Evolutionary conservation across 1,140 invertebrate species (phyloP).

Genomic region (Bombus pascuorum): DNA sequence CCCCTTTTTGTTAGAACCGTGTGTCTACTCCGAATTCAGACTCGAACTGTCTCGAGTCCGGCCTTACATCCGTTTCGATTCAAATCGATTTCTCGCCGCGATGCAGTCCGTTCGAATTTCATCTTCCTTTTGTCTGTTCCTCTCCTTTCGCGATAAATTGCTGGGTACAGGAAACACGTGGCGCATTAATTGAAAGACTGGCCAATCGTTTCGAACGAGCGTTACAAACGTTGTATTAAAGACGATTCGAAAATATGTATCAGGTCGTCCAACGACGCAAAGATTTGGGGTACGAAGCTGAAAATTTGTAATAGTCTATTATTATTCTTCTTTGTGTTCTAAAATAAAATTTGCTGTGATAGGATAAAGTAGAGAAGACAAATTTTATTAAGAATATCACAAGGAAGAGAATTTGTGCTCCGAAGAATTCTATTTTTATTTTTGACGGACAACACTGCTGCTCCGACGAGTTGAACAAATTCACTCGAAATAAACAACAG

Average conservation of each 20-base stretch:
- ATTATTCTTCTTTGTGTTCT: too few relatives aligned
- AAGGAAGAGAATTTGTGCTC: too few relatives aligned
- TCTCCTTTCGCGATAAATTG: constrained; percentile 24
- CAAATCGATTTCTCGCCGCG: constrained; percentile 55
- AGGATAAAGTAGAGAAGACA: too few relatives aligned
- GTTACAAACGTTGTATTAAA: neutral
- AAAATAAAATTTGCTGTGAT: too few relatives aligned
- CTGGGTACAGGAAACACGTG: neutral
- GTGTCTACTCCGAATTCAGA: constrained; percentile 46
- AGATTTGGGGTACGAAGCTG: neutral
- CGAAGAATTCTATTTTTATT: too few relatives aligned
- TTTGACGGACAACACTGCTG: too few relatives aligned
- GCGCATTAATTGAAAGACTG: constrained; percentile 49
- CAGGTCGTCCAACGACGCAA: neutral
- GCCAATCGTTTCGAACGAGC: constrained; percentile 11
- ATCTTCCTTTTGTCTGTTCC: neutral
- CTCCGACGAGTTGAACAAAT: too few relatives aligned
- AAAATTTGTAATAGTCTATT: too few relatives aligned
- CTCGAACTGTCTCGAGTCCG: neutral
- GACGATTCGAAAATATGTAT: neutral
- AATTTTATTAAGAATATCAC: too few relatives aligned
- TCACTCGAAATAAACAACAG: too few relatives aligned
- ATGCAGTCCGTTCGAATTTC: constrained; percentile 32
- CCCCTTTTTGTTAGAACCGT: constrained; percentile 55
- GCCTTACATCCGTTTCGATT: constrained; percentile 46